Base-by-base conservation (phyloP, 2,888 invertebrate species). In the Cabera pusaria region DNA sequence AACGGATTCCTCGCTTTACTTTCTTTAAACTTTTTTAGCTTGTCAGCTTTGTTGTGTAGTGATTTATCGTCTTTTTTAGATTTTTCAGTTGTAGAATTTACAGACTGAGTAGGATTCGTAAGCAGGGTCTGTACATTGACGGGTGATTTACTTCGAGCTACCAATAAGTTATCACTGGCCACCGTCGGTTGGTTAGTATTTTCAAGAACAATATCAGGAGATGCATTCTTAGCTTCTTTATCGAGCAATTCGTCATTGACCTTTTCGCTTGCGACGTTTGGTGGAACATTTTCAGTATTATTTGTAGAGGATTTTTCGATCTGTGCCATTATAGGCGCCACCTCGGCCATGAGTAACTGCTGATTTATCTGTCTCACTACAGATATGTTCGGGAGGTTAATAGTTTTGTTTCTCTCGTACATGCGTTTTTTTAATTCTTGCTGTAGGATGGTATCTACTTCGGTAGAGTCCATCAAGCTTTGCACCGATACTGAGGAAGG, bases 351-450 rank as follows among this genome's bases (percentile, higher is more conserved):
- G 1, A 76, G 58, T 26, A 86, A 55, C n/a, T 64, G 61, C 56
- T 83, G 73, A 44, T 86, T 84, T 6, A 74, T 64, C 6, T 67
- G 64, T 7, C 80, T 68, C 19, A 82, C 68, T 49, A 78, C 61
- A 1, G 68, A 57, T 43, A 78, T 75, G 47, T 83, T 70, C 4
- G 80, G 79, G 14, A 83, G 57, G 36, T 69, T 72, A 23, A 82
- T 75, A 9, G 69, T 53, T 62, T 67, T 80, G 17, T 67, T 72
- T 52, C 80, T 70, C 39, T 77, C 72, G 28, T 51, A 40, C 21
- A 54, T 42, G 6, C 25, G 44, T 29, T 43, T 36, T 31, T 36
- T 40, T 3, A 53, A 26, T 36, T 50, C 48, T 18, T 25, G 27
- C 29, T 50, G 34, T 24, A 50, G 38, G 9, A 48, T 35, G 20